These are phyloP conservation scores for Trinectes maculatus DNA, from an alignment of 2,113 vertebrate genomes.

Conservation along the genomic window DNA sequence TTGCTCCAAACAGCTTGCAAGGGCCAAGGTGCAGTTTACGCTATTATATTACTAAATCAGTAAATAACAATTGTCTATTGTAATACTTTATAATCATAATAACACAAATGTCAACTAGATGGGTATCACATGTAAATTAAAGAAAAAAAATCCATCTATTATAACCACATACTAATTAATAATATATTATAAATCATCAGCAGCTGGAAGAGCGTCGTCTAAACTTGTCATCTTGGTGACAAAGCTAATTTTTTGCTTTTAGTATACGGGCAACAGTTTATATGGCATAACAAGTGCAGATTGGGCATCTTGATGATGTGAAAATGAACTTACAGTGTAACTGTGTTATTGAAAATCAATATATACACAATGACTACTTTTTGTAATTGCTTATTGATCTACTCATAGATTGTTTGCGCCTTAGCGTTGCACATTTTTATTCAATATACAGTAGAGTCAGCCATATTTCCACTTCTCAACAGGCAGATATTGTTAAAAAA, in stretches of 20 bases:
- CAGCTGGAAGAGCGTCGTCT: constrained; percentile 6
- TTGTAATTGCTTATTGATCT: constrained; percentile 18
- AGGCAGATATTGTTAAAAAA: not conserved
- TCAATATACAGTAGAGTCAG: constrained; percentile 26
- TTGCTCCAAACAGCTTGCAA: not conserved
- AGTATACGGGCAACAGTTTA: not conserved
- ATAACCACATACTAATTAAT: no score
- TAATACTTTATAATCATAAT: no score
- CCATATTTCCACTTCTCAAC: not conserved
- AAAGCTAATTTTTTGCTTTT: constrained; percentile 11
- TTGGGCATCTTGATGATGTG: not conserved
- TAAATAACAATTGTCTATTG: no score
- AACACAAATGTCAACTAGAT: no score
- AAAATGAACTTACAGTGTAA: not conserved
- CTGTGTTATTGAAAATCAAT: not conserved
- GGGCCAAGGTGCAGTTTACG: not conserved
- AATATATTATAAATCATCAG: constrained; percentile 32
- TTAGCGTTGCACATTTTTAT: not conserved
- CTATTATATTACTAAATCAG: no score
- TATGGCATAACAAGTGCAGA: not conserved
- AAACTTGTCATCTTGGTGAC: constrained; percentile 18
- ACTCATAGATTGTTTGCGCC: not conserved
- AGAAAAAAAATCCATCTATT: no score
- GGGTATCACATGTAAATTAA: no score
- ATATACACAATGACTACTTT: constrained; percentile 1